These are phyloP conservation scores for Drosophila prosaltans DNA, from an alignment of 1,140 invertebrate species.

Conservation along the genomic window DNA sequence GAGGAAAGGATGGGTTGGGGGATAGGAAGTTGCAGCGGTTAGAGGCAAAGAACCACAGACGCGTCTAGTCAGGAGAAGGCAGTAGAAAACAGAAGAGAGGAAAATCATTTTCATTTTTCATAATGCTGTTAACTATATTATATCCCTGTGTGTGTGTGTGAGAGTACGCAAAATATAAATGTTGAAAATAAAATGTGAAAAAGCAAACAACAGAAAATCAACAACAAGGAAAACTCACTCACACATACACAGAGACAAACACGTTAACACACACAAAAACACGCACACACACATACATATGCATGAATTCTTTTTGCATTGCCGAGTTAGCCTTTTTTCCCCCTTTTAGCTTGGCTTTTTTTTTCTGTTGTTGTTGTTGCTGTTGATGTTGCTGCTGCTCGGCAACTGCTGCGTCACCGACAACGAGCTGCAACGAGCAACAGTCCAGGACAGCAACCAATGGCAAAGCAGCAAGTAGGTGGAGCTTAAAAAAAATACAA, in stretches of 20 bases:
- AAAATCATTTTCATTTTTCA: slow-evolving; percentile 71
- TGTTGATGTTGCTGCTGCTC: slow-evolving; percentile 45
- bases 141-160: slow-evolving; percentile 13
- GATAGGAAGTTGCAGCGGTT: too few relatives aligned
- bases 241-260: slow-evolving; percentile 25
- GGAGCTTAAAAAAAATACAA: slow-evolving; percentile 82
- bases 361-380: slow-evolving; percentile 44
- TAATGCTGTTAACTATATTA: slow-evolving; percentile 68
- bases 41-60: slow-evolving; percentile 58
- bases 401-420: slow-evolving; percentile 40
- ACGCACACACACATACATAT: slow-evolving; percentile 21
- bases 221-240: slow-evolving; percentile 56
- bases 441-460: slow-evolving; percentile 60
- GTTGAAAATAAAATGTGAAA: slow-evolving; percentile 82
- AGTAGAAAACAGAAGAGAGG: slow-evolving; percentile 11
- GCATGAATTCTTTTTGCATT: slow-evolving; percentile 53
- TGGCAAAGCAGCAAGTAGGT: slow-evolving; percentile 79
- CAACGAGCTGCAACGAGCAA: slow-evolving; percentile 33
- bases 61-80: slow-evolving; percentile 53
- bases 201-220: slow-evolving; percentile 79
- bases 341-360: slow-evolving; percentile 65
- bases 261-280: slow-evolving; percentile 19
- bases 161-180: slow-evolving; percentile 77
- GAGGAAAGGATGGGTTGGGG: slow-evolving; percentile 2
- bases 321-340: slow-evolving; percentile 78